phyloP scores from a whole-genome alignment of 2,113 vertebrate species.

The Mustela nigripes region DNA sequence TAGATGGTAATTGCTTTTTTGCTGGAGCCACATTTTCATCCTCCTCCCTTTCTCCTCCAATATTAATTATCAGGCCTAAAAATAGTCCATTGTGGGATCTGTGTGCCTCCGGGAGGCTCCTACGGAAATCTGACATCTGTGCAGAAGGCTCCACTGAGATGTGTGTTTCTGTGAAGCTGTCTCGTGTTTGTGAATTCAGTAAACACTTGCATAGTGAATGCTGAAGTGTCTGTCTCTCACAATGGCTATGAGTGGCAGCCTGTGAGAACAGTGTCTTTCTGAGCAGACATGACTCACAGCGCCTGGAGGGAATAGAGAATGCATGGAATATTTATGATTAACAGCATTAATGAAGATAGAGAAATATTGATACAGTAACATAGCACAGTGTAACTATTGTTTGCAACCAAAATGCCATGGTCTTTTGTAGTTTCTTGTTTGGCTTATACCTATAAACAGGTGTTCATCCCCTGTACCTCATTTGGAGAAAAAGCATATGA shows the following conservation, averaged over 20 bases:
- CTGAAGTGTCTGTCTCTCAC: constrained; percentile 55
- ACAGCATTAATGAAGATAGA: constrained; percentile 65
- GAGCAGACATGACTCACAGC: constrained; percentile 75
- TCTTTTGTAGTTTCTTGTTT: neutral
- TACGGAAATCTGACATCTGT: constrained; percentile 68
- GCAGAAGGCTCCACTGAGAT: constrained; percentile 56
- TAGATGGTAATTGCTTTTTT: constrained; percentile 80
- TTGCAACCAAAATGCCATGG: neutral
- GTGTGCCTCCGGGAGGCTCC: constrained; percentile 53
- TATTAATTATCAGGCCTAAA: constrained; percentile 87
- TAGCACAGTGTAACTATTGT: neutral
- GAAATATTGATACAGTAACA: constrained; percentile 35
- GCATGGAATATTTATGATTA: constrained; percentile 72
- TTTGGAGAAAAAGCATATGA: neutral
- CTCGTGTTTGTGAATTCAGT: constrained; percentile 72
- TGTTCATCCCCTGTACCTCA: neutral
- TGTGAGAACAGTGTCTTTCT: constrained; percentile 67
- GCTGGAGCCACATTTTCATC: constrained; percentile 66
- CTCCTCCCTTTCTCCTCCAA: constrained; percentile 77
- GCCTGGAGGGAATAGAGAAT: constrained; percentile 63
- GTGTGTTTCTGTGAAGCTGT: constrained; percentile 81
- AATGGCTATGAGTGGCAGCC: constrained; percentile 60
- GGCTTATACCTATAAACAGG: neutral
- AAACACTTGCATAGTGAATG: constrained; percentile 38
- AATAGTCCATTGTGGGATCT: constrained; percentile 82